Evolutionary conservation across 2,113 vertebrate species (phyloP).

Genomic region (Reinhardtius hippoglossoides): DNA sequence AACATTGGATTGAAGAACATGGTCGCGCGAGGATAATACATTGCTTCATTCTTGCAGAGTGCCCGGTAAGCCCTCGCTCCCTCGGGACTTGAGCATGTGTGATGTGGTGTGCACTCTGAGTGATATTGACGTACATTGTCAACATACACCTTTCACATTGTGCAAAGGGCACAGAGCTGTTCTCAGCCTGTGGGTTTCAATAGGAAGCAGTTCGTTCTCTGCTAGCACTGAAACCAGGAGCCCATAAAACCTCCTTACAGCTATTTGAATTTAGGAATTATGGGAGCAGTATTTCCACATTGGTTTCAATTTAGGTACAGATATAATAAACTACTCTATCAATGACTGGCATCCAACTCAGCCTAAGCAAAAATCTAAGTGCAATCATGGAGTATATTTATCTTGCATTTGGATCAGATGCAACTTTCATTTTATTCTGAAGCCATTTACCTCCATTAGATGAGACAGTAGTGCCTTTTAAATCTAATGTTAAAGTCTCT

Average conservation of each 20-base stretch:
- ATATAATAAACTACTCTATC: not conserved
- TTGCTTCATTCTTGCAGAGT: conserved; percentile 17
- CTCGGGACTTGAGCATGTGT: conserved; percentile 10
- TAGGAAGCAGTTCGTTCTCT: not conserved
- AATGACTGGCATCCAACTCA: not conserved
- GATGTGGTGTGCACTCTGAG: conserved; percentile 22
- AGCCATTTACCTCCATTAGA: not conserved
- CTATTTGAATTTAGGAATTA: conserved; percentile 4
- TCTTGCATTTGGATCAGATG: not conserved
- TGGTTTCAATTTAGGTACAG: not conserved
- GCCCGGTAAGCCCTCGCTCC: not conserved
- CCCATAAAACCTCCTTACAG: not conserved
- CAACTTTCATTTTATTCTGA: not conserved
- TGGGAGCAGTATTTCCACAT: not conserved
- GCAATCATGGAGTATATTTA: not conserved
- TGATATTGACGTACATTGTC: conserved; percentile 39
- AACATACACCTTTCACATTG: conserved; percentile 44
- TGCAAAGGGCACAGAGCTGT: conserved; percentile 32
- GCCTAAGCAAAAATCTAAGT: not conserved
- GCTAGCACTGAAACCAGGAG: not conserved
- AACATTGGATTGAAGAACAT: conserved; percentile 15
- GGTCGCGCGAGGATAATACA: conserved; percentile 1
- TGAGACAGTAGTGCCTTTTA: not conserved
- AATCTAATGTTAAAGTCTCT: not conserved
- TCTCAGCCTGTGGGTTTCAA: conserved; percentile 9